Evolutionary conservation across 2,888 invertebrate genomes (phyloP).

Genomic region (Masnerella sp.): DNA sequence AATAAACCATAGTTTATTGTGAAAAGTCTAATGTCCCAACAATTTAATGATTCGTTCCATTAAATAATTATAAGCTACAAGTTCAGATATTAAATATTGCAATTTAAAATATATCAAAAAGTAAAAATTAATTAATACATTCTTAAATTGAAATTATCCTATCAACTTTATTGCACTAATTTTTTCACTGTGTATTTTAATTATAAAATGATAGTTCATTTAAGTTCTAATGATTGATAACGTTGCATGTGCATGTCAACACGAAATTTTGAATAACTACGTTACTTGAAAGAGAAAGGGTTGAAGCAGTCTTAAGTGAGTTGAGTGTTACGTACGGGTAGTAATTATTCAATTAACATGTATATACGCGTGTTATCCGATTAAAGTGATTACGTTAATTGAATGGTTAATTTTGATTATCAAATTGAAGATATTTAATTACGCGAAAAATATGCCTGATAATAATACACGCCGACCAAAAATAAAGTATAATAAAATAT

Average conservation of each 20-base stretch:
- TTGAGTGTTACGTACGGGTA: conserved; percentile 29
- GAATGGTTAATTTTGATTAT: conserved; percentile 12
- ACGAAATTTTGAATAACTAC: conserved; percentile 25
- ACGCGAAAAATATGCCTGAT: conserved; percentile 11
- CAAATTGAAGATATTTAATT: conserved; percentile 19
- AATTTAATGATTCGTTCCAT: too few species aligned
- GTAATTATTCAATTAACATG: conserved; percentile 45
- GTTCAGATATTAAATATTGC: too few species aligned
- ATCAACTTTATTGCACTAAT: too few species aligned
- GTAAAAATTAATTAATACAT: too few species aligned
- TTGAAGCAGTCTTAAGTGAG: conserved; percentile 17
- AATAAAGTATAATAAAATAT: too few species aligned
- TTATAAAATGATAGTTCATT: background rate
- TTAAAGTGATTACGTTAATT: conserved; percentile 24
- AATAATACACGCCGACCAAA: too few species aligned
- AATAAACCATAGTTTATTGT: too few species aligned
- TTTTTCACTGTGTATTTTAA: background rate
- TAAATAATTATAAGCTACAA: too few species aligned
- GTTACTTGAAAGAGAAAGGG: conserved; percentile 18
- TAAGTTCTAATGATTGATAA: background rate
- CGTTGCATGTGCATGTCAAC: conserved; percentile 24
- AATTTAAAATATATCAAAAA: too few species aligned
- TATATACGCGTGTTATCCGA: conserved; percentile 25
- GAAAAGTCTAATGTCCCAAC: too few species aligned
- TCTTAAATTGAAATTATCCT: too few species aligned